Evolutionary conservation across 2,797 vertebrate genomes (phyloP).

Genomic region (Diceros bicornis): DNA sequence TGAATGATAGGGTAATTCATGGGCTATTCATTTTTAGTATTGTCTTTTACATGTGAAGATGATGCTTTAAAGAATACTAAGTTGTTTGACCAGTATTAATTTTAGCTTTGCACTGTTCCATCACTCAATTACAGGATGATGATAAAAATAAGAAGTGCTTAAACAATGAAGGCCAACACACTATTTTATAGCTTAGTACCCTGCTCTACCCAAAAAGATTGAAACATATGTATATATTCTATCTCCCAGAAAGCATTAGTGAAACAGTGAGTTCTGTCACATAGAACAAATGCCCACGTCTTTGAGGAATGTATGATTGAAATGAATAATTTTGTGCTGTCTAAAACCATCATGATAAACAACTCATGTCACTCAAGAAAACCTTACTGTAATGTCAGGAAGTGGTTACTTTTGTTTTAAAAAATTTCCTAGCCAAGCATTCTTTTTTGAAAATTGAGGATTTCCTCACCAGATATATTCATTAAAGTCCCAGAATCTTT

Average conservation of each 20-base stretch:
- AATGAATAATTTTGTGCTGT: slow-evolving; percentile 22
- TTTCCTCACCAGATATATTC: neutral
- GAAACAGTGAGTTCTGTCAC: neutral
- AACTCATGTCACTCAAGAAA: neutral
- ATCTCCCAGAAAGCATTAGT: neutral
- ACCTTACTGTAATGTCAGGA: neutral
- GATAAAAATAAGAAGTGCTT: neutral
- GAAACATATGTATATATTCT: neutral
- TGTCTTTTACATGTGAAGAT: neutral
- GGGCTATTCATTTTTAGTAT: slow-evolving; percentile 24
- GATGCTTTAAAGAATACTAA: slow-evolving; percentile 37
- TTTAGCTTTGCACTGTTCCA: neutral
- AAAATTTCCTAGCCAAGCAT: neutral
- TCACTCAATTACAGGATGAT: neutral
- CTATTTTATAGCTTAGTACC: neutral
- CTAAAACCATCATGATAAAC: neutral
- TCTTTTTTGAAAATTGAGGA: slow-evolving; percentile 25
- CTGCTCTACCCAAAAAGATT: neutral
- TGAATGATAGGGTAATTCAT: slow-evolving; percentile 25
- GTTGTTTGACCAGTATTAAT: neutral
- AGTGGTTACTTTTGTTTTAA: slow-evolving; percentile 19
- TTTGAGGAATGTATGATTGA: slow-evolving; percentile 11
- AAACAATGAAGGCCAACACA: neutral
- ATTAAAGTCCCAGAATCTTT: neutral
- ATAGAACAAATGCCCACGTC: neutral